Evolutionary conservation across 2,888 invertebrate genomes (phyloP).

Genomic region (Cephalotes varians): DNA sequence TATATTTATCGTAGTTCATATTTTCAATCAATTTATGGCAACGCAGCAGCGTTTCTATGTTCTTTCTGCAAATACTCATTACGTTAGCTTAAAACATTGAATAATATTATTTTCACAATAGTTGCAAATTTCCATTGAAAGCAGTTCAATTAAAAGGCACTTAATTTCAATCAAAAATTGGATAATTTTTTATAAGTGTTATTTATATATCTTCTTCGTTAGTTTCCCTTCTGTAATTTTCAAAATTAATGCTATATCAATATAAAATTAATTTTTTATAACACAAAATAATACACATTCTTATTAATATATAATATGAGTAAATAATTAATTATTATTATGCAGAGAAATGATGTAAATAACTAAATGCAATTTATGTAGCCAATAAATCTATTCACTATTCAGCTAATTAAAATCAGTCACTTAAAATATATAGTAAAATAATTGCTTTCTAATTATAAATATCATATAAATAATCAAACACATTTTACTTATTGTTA

Average conservation of each 20-base stretch:
- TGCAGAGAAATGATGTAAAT: conserved; percentile 16
- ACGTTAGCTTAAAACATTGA: neutral
- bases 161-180: neutral
- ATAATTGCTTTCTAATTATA: conserved; percentile 6
- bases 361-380: conserved; percentile 11
- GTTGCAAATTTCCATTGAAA: neutral
- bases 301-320: neutral
- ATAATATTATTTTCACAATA: neutral
- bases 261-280: conserved; percentile 12
- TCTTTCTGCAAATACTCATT: neutral
- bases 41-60: neutral
- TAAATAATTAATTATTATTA: conserved; percentile 13
- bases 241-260: neutral
- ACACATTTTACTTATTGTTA: neutral
- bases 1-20: conserved; percentile 17
- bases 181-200: neutral
- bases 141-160: neutral
- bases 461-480: neutral
- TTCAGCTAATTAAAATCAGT: neutral
- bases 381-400: conserved; percentile 24
- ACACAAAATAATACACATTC: neutral
- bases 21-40: conserved; percentile 14
- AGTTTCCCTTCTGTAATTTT: neutral
- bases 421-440: neutral
- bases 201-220: neutral